Evolutionary conservation across 2,797 vertebrate genomes (phyloP).

Genomic region (Sebastes trivittatus): DNA sequence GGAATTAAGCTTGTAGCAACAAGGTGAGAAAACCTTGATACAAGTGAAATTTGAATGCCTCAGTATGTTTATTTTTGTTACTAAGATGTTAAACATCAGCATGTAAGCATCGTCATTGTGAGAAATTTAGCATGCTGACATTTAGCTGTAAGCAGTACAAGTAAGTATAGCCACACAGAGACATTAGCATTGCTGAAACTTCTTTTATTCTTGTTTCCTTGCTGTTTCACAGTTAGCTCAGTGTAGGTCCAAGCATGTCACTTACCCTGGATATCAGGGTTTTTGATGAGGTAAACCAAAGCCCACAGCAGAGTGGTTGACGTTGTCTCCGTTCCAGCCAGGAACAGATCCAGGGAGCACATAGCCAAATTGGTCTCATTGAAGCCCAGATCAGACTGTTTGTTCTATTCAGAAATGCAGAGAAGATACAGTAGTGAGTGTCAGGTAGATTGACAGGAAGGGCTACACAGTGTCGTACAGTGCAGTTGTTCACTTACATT

Average conservation of each 20-base stretch:
- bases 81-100: no score
- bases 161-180: no score
- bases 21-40: not conserved
- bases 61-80: no score
- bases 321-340: slow-evolving; percentile 88
- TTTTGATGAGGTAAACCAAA: slow-evolving; percentile 80
- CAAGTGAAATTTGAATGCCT: no score
- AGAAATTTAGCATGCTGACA: no score
- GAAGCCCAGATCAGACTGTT: slow-evolving; percentile 67
- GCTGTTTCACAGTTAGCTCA: no score
- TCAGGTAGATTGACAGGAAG: not conserved
- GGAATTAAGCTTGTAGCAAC: not conserved
- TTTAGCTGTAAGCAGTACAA: no score
- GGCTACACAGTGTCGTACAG: rapidly evolving
- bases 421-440: not conserved
- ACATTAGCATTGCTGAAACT: no score
- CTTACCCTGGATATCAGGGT: slow-evolving; percentile 86
- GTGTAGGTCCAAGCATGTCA: not conserved
- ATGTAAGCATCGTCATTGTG: no score
- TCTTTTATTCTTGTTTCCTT: no score
- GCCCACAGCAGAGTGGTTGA: slow-evolving; percentile 85
- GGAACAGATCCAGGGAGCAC: slow-evolving; percentile 82
- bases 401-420: slow-evolving; percentile 45
- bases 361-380: slow-evolving; percentile 77
- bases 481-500: slow-evolving; percentile 58